These are phyloP conservation scores for Harpagoxenus sublaevis DNA, from an alignment of 2,888 invertebrate genomes.

Conservation along the genomic window DNA sequence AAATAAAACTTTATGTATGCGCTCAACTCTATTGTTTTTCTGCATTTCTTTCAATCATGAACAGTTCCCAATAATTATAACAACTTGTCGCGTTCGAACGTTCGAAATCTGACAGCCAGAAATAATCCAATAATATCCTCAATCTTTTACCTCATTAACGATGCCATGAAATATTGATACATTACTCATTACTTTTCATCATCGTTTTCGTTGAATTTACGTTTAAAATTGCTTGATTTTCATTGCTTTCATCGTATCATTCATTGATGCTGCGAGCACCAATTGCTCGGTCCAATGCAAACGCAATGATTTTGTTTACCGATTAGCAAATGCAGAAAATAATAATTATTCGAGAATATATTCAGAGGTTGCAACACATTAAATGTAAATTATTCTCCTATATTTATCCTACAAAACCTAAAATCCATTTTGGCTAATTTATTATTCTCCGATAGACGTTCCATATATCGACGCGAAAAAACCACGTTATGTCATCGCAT, in stretches of 20 bases:
- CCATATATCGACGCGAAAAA: slow-evolving; percentile 17
- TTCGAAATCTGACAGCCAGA: not conserved
- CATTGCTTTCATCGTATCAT: not conserved
- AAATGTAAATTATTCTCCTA: slow-evolving; percentile 63
- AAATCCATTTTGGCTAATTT: slow-evolving; percentile 57
- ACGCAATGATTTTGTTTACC: slow-evolving; percentile 60
- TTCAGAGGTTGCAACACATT: slow-evolving; percentile 54
- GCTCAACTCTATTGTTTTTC: not conserved
- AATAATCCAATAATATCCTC: slow-evolving; percentile 26
- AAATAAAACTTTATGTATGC: not conserved
- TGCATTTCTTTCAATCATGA: not conserved
- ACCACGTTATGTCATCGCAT: not conserved
- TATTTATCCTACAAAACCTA: slow-evolving; percentile 13
- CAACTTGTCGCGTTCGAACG: not conserved
- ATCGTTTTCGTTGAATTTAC: slow-evolving; percentile 22
- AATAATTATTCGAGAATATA: slow-evolving; percentile 65
- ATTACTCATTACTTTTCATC: slow-evolving; percentile 32
- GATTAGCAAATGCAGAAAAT: slow-evolving; percentile 66
- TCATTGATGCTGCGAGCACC: slow-evolving; percentile 58
- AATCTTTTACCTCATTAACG: slow-evolving; percentile 31
- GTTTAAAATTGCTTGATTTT: slow-evolving; percentile 64
- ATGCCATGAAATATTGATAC: slow-evolving; percentile 39
- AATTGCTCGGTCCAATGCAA: slow-evolving; percentile 49
- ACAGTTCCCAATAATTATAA: not conserved
- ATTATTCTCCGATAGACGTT: slow-evolving; percentile 44